A percentile compares a stretch with the other conserved stretches of the same genome.
These are phyloP conservation scores for Ceratina australensis DNA, from an alignment of 1,140 invertebrate genomes.

Conservation along the genomic window DNA sequence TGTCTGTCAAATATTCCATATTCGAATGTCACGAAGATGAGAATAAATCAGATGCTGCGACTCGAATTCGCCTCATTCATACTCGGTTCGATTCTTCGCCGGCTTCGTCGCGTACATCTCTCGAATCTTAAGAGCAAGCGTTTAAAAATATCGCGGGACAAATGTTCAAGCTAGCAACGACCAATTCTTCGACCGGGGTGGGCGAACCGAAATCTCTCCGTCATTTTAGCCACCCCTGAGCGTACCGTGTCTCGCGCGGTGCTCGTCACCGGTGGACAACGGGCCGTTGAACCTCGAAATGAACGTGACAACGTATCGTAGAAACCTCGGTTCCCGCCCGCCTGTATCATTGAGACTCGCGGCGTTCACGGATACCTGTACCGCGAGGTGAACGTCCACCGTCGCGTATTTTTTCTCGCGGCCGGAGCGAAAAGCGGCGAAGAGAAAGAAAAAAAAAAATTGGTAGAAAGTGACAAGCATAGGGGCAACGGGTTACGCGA, in stretches of 20 bases:
- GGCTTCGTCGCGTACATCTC: too few species aligned
- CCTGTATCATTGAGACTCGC: constrained; percentile 45
- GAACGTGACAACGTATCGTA: constrained; percentile 58
- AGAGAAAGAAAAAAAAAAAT: background rate
- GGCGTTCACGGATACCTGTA: constrained; percentile 17
- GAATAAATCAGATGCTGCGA: too few species aligned
- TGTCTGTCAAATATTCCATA: too few species aligned
- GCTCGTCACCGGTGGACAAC: constrained; percentile 11
- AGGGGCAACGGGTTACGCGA: background rate
- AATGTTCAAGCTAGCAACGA: constrained; percentile 34
- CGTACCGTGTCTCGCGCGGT: too few species aligned
- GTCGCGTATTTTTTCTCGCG: constrained; percentile 40
- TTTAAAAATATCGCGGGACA: constrained; percentile 67
- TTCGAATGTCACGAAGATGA: too few species aligned
- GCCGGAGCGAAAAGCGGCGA: too few species aligned
- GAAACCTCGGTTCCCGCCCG: constrained; percentile 48
- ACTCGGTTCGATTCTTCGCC: too few species aligned
- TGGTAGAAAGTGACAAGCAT: background rate
- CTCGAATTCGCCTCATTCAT: too few species aligned
- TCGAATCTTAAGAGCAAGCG: constrained; percentile 48
- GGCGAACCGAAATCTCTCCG: background rate
- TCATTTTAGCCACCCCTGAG: background rate
- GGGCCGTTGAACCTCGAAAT: constrained; percentile 72
- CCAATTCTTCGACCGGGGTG: background rate
- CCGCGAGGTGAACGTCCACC: constrained; percentile 51